Evolutionary conservation across 1,140 invertebrate genomes (phyloP).

Genomic region (Harpegnathos saltator): DNA sequence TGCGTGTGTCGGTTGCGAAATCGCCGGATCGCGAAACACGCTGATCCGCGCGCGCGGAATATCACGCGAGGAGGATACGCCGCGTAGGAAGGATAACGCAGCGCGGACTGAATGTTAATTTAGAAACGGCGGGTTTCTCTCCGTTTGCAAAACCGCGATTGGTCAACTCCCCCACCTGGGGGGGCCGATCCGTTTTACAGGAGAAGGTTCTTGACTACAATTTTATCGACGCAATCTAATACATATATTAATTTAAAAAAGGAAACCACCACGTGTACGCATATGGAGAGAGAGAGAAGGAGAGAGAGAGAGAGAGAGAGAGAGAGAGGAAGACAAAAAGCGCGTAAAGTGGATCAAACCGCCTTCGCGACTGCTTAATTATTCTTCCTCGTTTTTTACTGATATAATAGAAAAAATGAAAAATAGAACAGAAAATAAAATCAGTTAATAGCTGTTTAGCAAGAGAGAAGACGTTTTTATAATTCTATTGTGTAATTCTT

Average conservation of each 20-base stretch:
- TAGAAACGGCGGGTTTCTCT: conserved; percentile 54
- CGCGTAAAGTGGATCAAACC: too few relatives aligned
- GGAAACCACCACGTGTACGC: too few relatives aligned
- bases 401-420: too few relatives aligned
- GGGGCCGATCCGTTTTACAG: background rate
- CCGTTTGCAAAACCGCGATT: conserved; percentile 56
- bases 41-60: conserved; percentile 53
- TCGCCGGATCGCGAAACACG: conserved; percentile 56
- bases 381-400: too few relatives aligned
- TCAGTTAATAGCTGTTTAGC: too few relatives aligned
- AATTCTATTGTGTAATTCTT: background rate
- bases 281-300: too few relatives aligned
- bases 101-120: conserved; percentile 60
- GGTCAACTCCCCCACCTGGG: background rate
- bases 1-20: conserved; percentile 62
- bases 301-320: too few relatives aligned
- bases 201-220: background rate
- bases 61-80: conserved; percentile 59
- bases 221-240: too few relatives aligned
- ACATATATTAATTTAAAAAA: background rate
- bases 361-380: too few relatives aligned
- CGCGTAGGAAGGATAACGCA: conserved; percentile 50
- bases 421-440: too few relatives aligned
- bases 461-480: background rate
- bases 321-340: too few relatives aligned